A percentile compares a stretch with the other conserved stretches of the same genome.
These are phyloP conservation scores for Egretta garzetta DNA, from an alignment of 2,113 vertebrate genomes.

Conservation along the genomic window DNA sequence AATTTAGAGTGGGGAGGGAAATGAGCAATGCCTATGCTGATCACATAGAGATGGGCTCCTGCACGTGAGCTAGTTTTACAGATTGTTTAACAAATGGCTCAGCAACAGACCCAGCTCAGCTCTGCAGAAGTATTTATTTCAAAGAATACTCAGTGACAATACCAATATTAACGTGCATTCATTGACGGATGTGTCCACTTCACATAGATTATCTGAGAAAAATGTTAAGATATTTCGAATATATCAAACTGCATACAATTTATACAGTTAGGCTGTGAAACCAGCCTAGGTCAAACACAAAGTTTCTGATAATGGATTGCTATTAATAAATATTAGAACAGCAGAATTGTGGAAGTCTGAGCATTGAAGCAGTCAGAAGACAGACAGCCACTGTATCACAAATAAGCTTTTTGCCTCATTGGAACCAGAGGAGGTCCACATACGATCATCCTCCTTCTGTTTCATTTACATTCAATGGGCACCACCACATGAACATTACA, in stretches of 20 bases:
- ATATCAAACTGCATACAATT: conserved; percentile 70
- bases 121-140: conserved; percentile 79
- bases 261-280: conserved; percentile 81
- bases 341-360: conserved; percentile 80
- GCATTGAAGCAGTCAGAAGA: conserved; percentile 76
- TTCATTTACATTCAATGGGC: conserved; percentile 79
- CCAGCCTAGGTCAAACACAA: conserved; percentile 81
- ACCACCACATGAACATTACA: conserved; percentile 57
- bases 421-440: background rate
- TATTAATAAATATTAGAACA: conserved; percentile 81
- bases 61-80: background rate
- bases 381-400: conserved; percentile 75
- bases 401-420: conserved; percentile 73
- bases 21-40: background rate
- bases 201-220: conserved; percentile 78
- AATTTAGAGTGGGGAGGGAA: background rate
- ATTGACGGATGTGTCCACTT: conserved; percentile 80
- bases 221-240: conserved; percentile 79
- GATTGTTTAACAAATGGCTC: background rate
- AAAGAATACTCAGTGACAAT: conserved; percentile 79
- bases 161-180: conserved; percentile 74
- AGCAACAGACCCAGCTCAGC: background rate
- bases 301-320: conserved; percentile 76
- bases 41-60: background rate
- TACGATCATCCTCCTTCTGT: conserved; percentile 60